A percentile compares a stretch with the other conserved stretches of the same genome.
Evolutionary conservation across 2,888 invertebrate species (phyloP).

Genomic region (Volucella zonaria): DNA sequence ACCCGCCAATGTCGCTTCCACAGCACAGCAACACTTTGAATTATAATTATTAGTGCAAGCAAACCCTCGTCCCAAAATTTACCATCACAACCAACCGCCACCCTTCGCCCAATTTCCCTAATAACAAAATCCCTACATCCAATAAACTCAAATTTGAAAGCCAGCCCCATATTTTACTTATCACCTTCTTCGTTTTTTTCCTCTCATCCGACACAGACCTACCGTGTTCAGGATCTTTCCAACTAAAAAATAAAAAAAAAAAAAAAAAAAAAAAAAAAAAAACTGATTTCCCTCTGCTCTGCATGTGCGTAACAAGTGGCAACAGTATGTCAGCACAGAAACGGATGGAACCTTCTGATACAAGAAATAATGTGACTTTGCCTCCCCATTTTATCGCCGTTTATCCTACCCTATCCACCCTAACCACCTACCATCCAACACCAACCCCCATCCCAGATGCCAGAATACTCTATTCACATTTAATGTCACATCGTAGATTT

Average conservation of each 20-base stretch:
- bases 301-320: conserved; percentile 73
- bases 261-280: conserved; percentile 36
- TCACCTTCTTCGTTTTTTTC: conserved; percentile 56
- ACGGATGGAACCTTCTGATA: conserved; percentile 66
- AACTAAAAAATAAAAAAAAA: too few species aligned
- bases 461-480: conserved; percentile 33
- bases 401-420: conserved; percentile 31
- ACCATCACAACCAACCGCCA: conserved; percentile 6
- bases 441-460: background rate
- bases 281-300: conserved; percentile 33
- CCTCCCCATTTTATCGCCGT: conserved; percentile 71
- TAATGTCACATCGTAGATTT: conserved; percentile 63
- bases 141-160: conserved; percentile 74
- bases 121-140: conserved; percentile 74
- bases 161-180: conserved; percentile 73
- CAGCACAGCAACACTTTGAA: conserved; percentile 59
- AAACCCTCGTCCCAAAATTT: conserved; percentile 41
- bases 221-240: conserved; percentile 46
- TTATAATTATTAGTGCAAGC: conserved; percentile 72
- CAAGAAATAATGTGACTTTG: conserved; percentile 71
- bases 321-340: conserved; percentile 64
- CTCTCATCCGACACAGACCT: background rate
- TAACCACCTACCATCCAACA: background rate
- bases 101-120: conserved; percentile 57
- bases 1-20: background rate